These are phyloP conservation scores for Dexiosoma caninum DNA, from an alignment of 2,888 invertebrate species.

Conservation along the genomic window DNA sequence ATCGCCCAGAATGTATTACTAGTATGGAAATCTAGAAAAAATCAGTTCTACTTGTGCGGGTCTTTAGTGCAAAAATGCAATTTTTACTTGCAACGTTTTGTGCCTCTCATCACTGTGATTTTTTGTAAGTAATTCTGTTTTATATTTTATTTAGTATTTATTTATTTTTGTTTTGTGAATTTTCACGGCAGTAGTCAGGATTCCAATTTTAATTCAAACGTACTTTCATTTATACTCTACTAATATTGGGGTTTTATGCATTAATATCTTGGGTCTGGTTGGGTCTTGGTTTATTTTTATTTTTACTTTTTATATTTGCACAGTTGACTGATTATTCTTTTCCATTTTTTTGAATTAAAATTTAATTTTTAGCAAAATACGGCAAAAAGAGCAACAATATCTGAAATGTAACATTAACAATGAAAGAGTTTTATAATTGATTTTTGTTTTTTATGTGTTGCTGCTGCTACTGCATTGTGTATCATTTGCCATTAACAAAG, in stretches of 20 bases:
- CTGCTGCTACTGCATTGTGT: conserved; percentile 9
- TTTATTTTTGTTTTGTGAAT: conserved; percentile 21
- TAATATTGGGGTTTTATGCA: conserved; percentile 52
- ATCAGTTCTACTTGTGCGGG: too few relatives aligned
- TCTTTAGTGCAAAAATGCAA: too few relatives aligned
- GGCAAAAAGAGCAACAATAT: conserved; percentile 21
- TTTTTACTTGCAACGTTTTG: conserved; percentile 32
- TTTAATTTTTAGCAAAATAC: conserved; percentile 25
- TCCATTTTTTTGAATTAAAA: conserved; percentile 39
- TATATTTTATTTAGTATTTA: too few relatives aligned
- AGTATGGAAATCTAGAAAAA: too few relatives aligned
- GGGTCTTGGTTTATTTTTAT: conserved; percentile 19
- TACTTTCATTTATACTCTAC: conserved; percentile 31
- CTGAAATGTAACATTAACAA: conserved; percentile 57
- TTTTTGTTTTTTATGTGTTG: conserved; percentile 39
- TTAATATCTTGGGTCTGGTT: conserved; percentile 41
- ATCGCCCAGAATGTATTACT: too few relatives aligned
- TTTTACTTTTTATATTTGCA: conserved; percentile 30
- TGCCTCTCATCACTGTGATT: conserved; percentile 9
- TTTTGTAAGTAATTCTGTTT: too few relatives aligned
- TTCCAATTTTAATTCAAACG: conserved; percentile 27
- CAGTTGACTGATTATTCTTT: conserved; percentile 53
- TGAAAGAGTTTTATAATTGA: conserved; percentile 62
- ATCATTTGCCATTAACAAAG: conserved; percentile 28
- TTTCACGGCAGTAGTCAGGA: conserved; percentile 52